Evolutionary conservation across 1,140 invertebrate genomes (phyloP), one percentile per base, ranked within the genome.

Genomic region (Zaprionus davidi): DNA sequence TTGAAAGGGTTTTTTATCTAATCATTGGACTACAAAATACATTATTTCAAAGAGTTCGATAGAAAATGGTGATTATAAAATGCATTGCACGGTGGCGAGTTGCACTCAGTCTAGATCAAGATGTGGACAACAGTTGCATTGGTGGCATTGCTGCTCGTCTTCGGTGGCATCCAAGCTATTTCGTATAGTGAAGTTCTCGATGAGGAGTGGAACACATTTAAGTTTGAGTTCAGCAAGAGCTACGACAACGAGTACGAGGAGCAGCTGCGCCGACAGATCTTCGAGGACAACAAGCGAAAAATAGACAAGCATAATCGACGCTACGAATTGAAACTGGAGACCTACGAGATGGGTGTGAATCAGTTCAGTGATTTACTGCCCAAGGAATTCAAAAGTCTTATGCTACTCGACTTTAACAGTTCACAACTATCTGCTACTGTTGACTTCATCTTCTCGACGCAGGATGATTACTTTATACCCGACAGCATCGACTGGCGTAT

Each of bases 331-430:
- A 96, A 96, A 0, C 68, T 94, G 59, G 94, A 95, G 49, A 81
- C 93, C 2, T 97, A 94, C 92, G 94, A 94, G 78, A 85, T 97
- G 62, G 94, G 92, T 28, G 92, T 97, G 80, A 98, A 98, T 93
- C 95, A 97, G 90, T 98, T 95, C 92, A 95, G 95, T 31, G 97
- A 98, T 93, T 94, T 97, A 95, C 93, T 97, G 49, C 95, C 95
- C 88, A 95, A 96, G 79, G 97, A 98, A 93, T 77, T 73, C 9
- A 4, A 53, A 12, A 97, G 97, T 90, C 97, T 92, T 97, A 97
- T 93, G 97, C 97, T 28, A 97, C 95, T 12, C 3, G 34, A 20
- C 84, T 96, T 96, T 81, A 94, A 93, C 70, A 24, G 20, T 13
- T 24, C 46, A 2, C 7, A 17, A 20, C 0, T 9, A 38, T 2